phyloP scores from a whole-genome alignment of 1,140 invertebrate genomes.

The Conus ventricosus region DNA sequence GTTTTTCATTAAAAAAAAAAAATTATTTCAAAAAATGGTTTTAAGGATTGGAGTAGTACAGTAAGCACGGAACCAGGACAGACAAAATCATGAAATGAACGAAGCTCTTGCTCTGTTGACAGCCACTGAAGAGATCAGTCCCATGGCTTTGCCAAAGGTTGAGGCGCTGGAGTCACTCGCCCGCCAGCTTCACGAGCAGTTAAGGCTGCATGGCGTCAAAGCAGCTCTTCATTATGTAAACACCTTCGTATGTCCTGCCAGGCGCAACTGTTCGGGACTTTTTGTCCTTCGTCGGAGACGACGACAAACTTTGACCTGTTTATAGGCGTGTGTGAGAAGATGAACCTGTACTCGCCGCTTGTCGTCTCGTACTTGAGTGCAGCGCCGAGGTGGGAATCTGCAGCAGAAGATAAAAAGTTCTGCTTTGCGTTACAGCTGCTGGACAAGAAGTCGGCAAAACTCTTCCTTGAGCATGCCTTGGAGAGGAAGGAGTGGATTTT shows the following conservation, averaged over 20 bases:
- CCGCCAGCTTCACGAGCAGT: background rate
- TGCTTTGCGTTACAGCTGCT: background rate
- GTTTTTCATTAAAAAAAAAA: no score
- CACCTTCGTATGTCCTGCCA: background rate
- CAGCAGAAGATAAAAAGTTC: background rate
- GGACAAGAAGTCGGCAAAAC: background rate
- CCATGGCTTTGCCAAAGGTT: background rate
- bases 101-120: background rate
- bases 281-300: background rate
- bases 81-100: no score
- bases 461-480: background rate
- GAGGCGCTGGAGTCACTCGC: background rate
- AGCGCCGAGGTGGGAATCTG: no score
- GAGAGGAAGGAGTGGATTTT: background rate
- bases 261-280: background rate
- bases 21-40: no score
- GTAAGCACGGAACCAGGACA: no score
- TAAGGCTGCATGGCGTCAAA: background rate
- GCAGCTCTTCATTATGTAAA: background rate
- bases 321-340: background rate
- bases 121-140: background rate
- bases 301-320: background rate
- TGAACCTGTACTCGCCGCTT: background rate
- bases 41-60: no score
- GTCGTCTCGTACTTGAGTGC: background rate